These are phyloP conservation scores for Matsumurasca onukii DNA, from an alignment of 1,140 invertebrate genomes.

Conservation along the genomic window DNA sequence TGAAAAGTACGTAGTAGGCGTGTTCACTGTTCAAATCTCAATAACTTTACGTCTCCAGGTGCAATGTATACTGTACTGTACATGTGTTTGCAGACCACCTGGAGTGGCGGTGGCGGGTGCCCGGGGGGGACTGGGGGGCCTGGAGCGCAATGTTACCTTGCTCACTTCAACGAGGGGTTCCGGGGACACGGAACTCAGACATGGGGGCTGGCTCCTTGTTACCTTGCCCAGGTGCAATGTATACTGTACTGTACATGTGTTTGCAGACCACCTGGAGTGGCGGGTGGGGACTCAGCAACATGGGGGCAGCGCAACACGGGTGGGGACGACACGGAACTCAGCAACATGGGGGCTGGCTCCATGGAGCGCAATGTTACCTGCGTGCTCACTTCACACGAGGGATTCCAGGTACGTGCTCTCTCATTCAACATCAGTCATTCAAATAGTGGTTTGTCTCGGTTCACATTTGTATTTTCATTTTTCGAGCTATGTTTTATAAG, in stretches of 20 bases:
- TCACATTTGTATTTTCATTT: neutral
- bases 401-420: conserved; percentile 39
- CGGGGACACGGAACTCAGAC: no score
- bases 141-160: no score
- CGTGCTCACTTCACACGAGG: conserved; percentile 42
- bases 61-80: no score
- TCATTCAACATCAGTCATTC: neutral
- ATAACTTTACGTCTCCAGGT: no score
- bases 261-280: conserved; percentile 46
- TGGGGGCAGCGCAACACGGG: conserved; percentile 41
- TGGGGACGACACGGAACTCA: conserved; percentile 29
- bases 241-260: no score
- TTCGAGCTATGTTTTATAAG: no score
- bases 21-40: no score
- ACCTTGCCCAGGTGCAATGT: no score
- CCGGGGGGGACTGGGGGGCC: no score
- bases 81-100: conserved; percentile 45
- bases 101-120: conserved; percentile 45
- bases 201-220: no score
- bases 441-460: conserved; percentile 18
- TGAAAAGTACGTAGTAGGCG: no score
- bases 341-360: conserved; percentile 36
- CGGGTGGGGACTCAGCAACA: conserved; percentile 44
- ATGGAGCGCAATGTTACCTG: conserved; percentile 45
- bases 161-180: no score